Percentiles rank a stretch among this genome's conserved stretches.
These are phyloP conservation scores for Pemphigus obesinymphae DNA, from an alignment of 1,140 invertebrate genomes.

Conservation along the genomic window DNA sequence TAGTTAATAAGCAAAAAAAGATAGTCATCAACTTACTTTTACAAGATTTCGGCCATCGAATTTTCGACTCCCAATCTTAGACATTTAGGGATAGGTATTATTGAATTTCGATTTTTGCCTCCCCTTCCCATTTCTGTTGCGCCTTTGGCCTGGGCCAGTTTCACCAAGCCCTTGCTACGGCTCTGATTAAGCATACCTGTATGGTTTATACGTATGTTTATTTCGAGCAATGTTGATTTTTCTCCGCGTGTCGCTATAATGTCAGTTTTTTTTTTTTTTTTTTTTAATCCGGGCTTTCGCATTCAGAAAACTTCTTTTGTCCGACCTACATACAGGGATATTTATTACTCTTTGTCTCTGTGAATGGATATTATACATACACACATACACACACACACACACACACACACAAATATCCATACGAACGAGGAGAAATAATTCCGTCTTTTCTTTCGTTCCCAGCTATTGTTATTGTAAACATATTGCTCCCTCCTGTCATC, in stretches of 20 bases:
- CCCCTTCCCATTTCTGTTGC: no score
- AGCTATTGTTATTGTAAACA: slow-evolving; percentile 38
- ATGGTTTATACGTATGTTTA: not conserved
- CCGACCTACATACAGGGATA: not conserved
- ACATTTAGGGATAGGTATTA: no score
- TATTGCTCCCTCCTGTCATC: slow-evolving; percentile 31
- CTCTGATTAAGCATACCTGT: not conserved
- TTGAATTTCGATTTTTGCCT: no score
- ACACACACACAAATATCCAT: not conserved
- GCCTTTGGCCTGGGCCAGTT: no score
- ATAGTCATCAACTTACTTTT: no score
- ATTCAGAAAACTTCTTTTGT: slow-evolving; percentile 30
- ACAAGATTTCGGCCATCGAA: no score
- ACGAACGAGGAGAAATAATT: slow-evolving; percentile 12
- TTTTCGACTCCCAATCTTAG: no score
- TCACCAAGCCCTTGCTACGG: no score
- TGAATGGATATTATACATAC: not conserved
- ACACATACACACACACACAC: not conserved
- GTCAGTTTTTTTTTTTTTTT: not conserved
- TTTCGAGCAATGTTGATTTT: not conserved
- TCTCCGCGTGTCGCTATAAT: not conserved
- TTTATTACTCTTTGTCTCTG: slow-evolving; percentile 41
- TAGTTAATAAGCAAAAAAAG: no score
- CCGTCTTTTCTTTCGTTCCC: slow-evolving; percentile 30
- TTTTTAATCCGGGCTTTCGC: slow-evolving; percentile 19